phyloP scores from a whole-genome alignment of 2,113 vertebrate species.

The Eleginops maclovinus region DNA sequence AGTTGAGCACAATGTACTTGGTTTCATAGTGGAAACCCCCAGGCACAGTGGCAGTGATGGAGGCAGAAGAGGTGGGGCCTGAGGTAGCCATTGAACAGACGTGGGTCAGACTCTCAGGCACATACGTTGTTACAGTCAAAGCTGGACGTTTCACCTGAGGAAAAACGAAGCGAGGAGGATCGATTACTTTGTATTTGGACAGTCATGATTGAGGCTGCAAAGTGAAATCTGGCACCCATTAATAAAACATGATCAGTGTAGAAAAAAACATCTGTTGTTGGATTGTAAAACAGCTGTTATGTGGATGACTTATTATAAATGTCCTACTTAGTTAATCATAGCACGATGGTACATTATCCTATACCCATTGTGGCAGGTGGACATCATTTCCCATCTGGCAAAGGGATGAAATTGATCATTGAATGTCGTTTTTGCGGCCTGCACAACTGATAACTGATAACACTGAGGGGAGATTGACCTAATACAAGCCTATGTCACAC shows the following conservation, averaged over 20 bases:
- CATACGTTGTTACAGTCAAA: slow-evolving; percentile 65
- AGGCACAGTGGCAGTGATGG: slow-evolving; percentile 82
- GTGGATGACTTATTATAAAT: background rate
- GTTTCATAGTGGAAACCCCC: slow-evolving; percentile 95
- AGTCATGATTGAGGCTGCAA: background rate
- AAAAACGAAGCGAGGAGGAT: slow-evolving; percentile 12
- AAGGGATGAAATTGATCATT: background rate
- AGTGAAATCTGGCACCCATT: background rate
- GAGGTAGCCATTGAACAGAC: slow-evolving; percentile 79
- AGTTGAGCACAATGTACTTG: slow-evolving; percentile 93
- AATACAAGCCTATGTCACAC: background rate
- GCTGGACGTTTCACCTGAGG: slow-evolving; percentile 62
- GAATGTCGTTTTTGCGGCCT: background rate
- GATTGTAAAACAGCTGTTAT: slow-evolving; percentile 6
- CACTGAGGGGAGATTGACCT: background rate
- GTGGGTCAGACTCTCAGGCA: slow-evolving; percentile 70
- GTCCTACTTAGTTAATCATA: background rate
- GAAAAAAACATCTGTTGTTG: background rate
- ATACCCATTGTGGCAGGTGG: background rate
- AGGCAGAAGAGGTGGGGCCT: slow-evolving; percentile 67
- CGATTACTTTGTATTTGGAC: background rate
- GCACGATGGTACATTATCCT: background rate
- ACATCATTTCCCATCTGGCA: background rate
- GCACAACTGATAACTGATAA: background rate
- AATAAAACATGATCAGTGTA: background rate